phyloP scores from a whole-genome alignment of 2,113 vertebrate species.

The Otis tarda region DNA sequence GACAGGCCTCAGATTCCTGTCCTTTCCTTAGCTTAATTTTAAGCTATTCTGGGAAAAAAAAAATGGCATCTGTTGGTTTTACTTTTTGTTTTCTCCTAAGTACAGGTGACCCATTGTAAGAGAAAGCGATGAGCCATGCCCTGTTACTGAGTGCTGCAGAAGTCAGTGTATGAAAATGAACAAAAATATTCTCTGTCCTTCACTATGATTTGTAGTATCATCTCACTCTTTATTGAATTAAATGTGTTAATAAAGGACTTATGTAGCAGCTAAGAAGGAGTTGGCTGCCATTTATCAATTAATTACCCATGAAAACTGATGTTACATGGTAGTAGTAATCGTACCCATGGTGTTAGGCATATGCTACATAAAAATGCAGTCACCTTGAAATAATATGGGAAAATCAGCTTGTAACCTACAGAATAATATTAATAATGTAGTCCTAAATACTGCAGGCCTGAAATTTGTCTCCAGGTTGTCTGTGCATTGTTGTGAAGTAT shows the following conservation, averaged over 20 bases:
- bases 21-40: constrained; percentile 31
- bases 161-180: background rate
- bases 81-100: background rate
- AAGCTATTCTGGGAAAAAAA: background rate
- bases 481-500: background rate
- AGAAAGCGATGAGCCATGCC: constrained; percentile 10
- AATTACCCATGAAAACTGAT: constrained; percentile 80
- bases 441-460: background rate
- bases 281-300: constrained; percentile 74
- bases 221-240: constrained; percentile 71
- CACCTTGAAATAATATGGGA: constrained; percentile 77
- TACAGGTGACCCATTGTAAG: background rate
- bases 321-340: constrained; percentile 70
- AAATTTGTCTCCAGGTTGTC: background rate
- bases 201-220: constrained; percentile 41
- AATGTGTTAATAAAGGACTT: constrained; percentile 75
- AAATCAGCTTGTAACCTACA: constrained; percentile 55
- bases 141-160: background rate
- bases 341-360: constrained; percentile 73
- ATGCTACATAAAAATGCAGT: constrained; percentile 78
- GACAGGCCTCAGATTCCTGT: background rate
- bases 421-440: background rate
- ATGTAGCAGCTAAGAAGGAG: constrained; percentile 67
- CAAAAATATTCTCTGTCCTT: constrained; percentile 56
- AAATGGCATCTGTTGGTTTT: background rate